A percentile compares a stretch with the other conserved stretches of the same genome.
Conservation (phyloP, 1,140 invertebrate species). For the Battus philenor region DNA sequence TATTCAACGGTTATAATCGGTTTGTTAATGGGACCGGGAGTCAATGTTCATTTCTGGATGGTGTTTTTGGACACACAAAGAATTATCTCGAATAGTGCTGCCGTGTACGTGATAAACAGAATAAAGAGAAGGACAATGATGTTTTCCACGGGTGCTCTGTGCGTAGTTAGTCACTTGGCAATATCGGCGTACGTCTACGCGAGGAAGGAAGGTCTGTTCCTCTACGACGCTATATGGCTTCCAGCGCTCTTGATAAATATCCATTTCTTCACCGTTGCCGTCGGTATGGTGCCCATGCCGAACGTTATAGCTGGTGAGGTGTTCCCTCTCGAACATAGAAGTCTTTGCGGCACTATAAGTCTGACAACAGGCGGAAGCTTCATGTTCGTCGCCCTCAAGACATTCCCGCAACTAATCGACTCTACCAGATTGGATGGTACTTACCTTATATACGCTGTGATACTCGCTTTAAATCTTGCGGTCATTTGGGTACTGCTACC, state of each 20-base stretch:
- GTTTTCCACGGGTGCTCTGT: conserved; percentile 31
- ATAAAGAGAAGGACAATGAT: conserved; percentile 48
- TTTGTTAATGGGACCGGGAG: conserved; percentile 61
- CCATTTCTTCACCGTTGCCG: conserved; percentile 39
- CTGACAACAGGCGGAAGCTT: conserved; percentile 21
- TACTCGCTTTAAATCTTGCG: conserved; percentile 25
- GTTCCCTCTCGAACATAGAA: conserved; percentile 44
- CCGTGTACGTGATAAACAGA: conserved; percentile 46
- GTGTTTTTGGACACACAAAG: conserved; percentile 77
- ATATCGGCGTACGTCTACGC: conserved; percentile 41
- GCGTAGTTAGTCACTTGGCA: conserved; percentile 32
- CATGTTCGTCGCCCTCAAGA: conserved; percentile 33
- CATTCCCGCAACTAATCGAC: conserved; percentile 30
- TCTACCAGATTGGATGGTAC: conserved; percentile 23
- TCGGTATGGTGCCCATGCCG: conserved; percentile 47
- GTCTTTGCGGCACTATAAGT: conserved; percentile 40
- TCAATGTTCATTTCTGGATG: conserved; percentile 79
- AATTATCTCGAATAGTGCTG: conserved; percentile 57
- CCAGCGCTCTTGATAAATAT: conserved; percentile 43
- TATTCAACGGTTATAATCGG: conserved; percentile 79
- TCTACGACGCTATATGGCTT: conserved; percentile 37
- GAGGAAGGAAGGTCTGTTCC: conserved; percentile 20
- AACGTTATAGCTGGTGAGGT: conserved; percentile 50
- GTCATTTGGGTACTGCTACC: conserved; percentile 38
- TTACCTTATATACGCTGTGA: conserved; percentile 26